Conservation (phyloP, 2,888 invertebrate species). For the Choristoneura rosaceana region DNA sequence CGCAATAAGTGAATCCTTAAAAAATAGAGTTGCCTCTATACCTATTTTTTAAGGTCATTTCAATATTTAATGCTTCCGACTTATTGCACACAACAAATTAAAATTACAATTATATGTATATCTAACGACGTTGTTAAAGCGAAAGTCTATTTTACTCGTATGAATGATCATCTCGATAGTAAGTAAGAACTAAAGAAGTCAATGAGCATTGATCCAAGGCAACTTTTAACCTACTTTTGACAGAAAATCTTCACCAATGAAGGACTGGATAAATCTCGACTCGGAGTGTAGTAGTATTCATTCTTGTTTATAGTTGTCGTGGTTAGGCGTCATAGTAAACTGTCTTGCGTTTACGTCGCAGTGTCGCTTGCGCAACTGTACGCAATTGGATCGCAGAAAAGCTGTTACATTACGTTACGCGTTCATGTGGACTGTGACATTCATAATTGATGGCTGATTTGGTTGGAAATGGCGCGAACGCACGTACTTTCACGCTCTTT, state of each 20-base stretch:
- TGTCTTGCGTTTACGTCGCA: conserved; percentile 14
- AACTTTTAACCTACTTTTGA: too few species aligned
- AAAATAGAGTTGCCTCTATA: not conserved
- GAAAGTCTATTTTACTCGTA: too few species aligned
- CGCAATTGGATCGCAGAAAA: conserved; percentile 40
- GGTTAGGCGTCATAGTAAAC: not conserved
- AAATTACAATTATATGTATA: too few species aligned
- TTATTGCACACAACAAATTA: not conserved
- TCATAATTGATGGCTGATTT: conserved; percentile 34
- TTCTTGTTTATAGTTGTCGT: conserved; percentile 4
- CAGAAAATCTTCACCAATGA: not conserved
- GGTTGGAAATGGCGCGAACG: not conserved
- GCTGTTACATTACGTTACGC: conserved; percentile 32
- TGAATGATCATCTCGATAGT: too few species aligned
- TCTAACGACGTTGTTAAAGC: too few species aligned
- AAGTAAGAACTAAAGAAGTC: too few species aligned
- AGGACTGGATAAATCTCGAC: not conserved
- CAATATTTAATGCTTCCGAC: too few species aligned
- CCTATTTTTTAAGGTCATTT: not conserved
- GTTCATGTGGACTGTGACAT: conserved; percentile 24
- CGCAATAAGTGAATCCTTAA: too few species aligned
- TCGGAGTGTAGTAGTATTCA: not conserved
- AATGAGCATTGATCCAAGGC: too few species aligned
- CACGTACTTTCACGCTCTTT: conserved; percentile 4
- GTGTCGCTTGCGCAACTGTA: conserved; percentile 33